phyloP scores from a whole-genome alignment of 1,140 invertebrate genomes.

The Achroia grisella region DNA sequence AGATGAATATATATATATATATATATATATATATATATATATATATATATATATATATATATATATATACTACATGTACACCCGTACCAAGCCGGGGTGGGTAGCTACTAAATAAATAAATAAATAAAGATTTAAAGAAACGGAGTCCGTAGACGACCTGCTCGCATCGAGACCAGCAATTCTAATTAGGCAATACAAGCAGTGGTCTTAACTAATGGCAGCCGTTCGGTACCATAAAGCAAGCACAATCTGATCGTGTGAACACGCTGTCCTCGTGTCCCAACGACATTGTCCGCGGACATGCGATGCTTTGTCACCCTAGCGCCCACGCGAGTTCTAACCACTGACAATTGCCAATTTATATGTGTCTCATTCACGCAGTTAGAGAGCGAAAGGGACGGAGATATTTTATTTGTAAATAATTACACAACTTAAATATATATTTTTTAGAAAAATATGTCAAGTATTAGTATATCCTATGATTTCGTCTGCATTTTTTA shows the following conservation, averaged over 20 bases:
- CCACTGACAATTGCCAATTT: neutral
- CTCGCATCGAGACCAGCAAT: conserved; percentile 36
- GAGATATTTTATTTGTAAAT: no score
- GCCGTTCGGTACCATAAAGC: conserved; percentile 49
- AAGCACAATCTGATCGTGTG: conserved; percentile 64
- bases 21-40: no score
- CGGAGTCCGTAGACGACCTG: conserved; percentile 34
- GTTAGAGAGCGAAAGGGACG: no score
- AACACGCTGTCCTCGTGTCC: conserved; percentile 56
- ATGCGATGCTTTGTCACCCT: conserved; percentile 67
- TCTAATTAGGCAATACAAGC: conserved; percentile 67
- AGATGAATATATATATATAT: no score
- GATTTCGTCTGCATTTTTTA: no score
- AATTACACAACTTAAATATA: neutral
- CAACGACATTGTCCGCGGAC: conserved; percentile 48
- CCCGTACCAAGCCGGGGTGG: no score
- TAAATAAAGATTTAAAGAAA: no score
- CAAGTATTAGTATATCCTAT: neutral
- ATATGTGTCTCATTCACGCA: no score
- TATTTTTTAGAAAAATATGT: neutral
- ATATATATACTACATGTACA: no score
- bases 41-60: no score
- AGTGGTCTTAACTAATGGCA: conserved; percentile 49
- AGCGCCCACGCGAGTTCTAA: conserved; percentile 24
- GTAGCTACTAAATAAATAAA: no score